Evolutionary conservation across 2,797 vertebrate species (phyloP), one percentile per base, ranked within the genome.

Genomic region (Lagorchestes hirsutus): DNA sequence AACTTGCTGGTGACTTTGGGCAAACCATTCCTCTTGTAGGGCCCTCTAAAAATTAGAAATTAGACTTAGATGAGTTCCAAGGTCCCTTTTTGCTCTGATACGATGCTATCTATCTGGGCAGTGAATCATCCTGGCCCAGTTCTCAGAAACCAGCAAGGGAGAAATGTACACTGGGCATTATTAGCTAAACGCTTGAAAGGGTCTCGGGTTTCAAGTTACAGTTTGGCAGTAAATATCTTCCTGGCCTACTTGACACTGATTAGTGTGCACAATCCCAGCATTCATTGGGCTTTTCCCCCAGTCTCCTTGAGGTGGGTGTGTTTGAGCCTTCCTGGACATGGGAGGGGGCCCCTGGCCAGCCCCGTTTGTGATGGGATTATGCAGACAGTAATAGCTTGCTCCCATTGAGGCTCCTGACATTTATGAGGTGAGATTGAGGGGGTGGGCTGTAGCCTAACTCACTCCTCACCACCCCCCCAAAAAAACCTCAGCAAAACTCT

Each of bases 401-500:
- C 98, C 98, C 98, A 98, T 99, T 99, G 98, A 98, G 98, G 98
- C 98, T 98, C 98, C 98, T 98, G 99, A 99, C 98, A 98, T 99
- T 99, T 99, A 99, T 91, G 98, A 99, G 98, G 99, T 99, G 99
- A 97, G 55, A 98, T 98, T 98, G 98, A 98, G 97, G 98, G 98
- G 98, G 98, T 98, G 98, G 98, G 96, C 31, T 96, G 28, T 97
- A 96, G 97, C 90, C 40, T 87, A 27, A 87, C 74, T 87, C 74
- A 24, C 74, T 87, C 74, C 74, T 10, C 67, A 22, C 94, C 98
- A 98, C 98, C 98, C 56, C 93, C 98, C 56, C 55, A 1, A 99
- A 99, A 87, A 50, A 82, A 93, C 24, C 27, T 24, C 56, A 57
- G 27, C 56, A 57, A 57, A 57, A 97, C 94, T 94, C 98, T 97